A percentile compares a stretch with the other conserved stretches of the same genome.
phyloP scores from a whole-genome alignment of 1,140 invertebrate species.

The Drosophila lowei region DNA sequence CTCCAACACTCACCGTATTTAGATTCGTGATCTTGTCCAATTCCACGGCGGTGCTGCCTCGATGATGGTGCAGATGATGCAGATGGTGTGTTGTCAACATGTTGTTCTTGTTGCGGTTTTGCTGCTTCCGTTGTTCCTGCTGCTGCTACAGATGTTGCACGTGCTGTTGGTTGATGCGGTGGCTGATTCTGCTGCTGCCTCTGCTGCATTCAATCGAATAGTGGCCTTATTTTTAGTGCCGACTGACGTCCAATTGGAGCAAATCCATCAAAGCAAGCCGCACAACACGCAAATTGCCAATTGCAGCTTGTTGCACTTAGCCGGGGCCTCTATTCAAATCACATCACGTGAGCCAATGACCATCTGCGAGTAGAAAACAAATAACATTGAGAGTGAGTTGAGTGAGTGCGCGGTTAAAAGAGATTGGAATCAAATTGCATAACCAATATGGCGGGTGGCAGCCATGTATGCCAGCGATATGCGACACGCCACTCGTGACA shows the following conservation, averaged over 20 bases:
- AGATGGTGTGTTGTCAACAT: slow-evolving; percentile 82
- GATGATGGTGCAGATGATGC: slow-evolving; percentile 80
- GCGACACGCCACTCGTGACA: slow-evolving; percentile 31
- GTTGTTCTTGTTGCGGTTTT: slow-evolving; percentile 39
- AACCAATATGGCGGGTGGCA: slow-evolving; percentile 8
- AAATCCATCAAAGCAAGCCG: slow-evolving; percentile 53
- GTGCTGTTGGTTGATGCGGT: slow-evolving; percentile 11
- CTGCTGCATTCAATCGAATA: slow-evolving; percentile 43
- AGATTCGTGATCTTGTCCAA: slow-evolving; percentile 80
- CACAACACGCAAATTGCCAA: slow-evolving; percentile 30
- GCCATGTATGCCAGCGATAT: neutral
- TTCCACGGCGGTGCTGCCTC: slow-evolving; percentile 75
- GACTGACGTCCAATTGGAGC: slow-evolving; percentile 46
- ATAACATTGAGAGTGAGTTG: slow-evolving; percentile 18
- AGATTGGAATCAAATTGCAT: slow-evolving; percentile 46
- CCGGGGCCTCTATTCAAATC: slow-evolving; percentile 57
- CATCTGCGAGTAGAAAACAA: slow-evolving; percentile 42
- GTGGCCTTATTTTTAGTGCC: slow-evolving; percentile 26
- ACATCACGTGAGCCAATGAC: slow-evolving; percentile 55
- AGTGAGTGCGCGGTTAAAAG: slow-evolving; percentile 11
- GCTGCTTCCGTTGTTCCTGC: slow-evolving; percentile 9
- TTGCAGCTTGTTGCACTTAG: slow-evolving; percentile 62
- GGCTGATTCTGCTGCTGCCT: slow-evolving; percentile 14
- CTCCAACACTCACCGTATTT: slow-evolving; percentile 64
- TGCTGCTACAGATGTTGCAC: neutral